Evolutionary conservation across 1,140 invertebrate genomes (phyloP), one percentile per base, ranked within the genome.

Genomic region (Leptinotarsa defecta): DNA sequence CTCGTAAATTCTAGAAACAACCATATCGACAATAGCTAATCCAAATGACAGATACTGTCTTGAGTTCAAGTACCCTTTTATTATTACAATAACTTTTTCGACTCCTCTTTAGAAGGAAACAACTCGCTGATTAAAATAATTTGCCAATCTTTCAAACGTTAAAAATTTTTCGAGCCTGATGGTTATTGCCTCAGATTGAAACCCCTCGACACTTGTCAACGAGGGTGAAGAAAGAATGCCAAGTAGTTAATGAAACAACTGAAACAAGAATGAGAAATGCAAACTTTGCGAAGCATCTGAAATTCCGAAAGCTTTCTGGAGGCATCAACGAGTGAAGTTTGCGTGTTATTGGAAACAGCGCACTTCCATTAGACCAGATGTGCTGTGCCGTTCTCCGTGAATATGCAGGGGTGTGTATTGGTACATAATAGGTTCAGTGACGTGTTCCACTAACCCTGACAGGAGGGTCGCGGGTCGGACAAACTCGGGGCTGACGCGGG

Each of bases 401-500:
- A 78, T 77, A 77, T 76, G 72, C 76, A 78, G 74, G 83, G 81
- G 80, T 82, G 81, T 83, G 81, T 84, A 85, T 85, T 82, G 84
- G 84, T 83, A 85, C 82, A 85, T 85, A 85, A 85, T 85, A 84
- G 83, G 84, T 85, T 84, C 84, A 84, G 83, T 85, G 84, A 84
- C 84, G 84, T 85, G 83, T 85, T 85, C 84, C 81, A 85, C 82
- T 85, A 85, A 85, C 84, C 84, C 83, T 84, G 83, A 83, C 83
- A 81, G 81, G 79, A 81, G 82, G 84, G 82, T 83, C 82, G 82
- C 82, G 82, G 77, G 82, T 82, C 82, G 79, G 81, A 81, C 83
- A 82, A 76, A 79, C 74, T 74, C 68, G 69, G 68, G 74, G 79
- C 68, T 65, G 67, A 27, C 49, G 74, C 62, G 78, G 72, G 61